Percentiles rank a stretch among this genome's conserved stretches.
Evolutionary conservation across 2,113 vertebrate genomes (phyloP).

Genomic region (Silurus meridionalis): DNA sequence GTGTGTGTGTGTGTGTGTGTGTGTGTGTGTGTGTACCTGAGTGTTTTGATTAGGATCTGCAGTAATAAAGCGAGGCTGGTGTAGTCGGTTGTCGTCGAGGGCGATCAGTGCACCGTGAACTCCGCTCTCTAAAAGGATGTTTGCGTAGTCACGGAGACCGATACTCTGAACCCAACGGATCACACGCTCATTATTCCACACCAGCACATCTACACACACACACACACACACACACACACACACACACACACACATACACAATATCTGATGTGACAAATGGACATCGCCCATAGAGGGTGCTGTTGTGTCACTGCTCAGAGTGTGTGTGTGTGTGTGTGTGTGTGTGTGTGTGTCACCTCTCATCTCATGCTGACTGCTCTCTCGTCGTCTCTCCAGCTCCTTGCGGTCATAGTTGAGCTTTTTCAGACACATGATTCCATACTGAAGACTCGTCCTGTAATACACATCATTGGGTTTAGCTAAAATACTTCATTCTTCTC

Average conservation of each 20-base stretch:
- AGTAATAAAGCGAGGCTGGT: constrained; percentile 94
- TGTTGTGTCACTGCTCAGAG: neutral
- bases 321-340: neutral
- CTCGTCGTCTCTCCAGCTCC: constrained; percentile 93
- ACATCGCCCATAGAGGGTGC: neutral
- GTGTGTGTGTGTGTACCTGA: constrained; percentile 66
- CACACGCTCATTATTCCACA: constrained; percentile 95
- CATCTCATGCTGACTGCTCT: constrained; percentile 95
- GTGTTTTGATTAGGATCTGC: constrained; percentile 97
- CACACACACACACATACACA: neutral
- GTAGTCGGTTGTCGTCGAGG: constrained; percentile 95
- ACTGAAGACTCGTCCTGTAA: constrained; percentile 96
- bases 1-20: neutral
- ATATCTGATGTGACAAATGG: neutral
- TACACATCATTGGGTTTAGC: neutral
- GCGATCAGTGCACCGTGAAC: constrained; percentile 95
- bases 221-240: constrained; percentile 19
- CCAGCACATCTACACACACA: constrained; percentile 83
- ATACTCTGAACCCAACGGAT: constrained; percentile 98
- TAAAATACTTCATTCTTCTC: neutral
- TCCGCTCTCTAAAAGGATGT: constrained; percentile 93
- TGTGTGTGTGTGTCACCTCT: constrained; percentile 77
- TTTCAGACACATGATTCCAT: constrained; percentile 98
- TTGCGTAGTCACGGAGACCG: constrained; percentile 94
- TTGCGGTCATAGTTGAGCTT: constrained; percentile 98